Evolutionary conservation across 2,797 vertebrate species (phyloP), one percentile per base, ranked within the genome.

Genomic region (Eulemur mongoz): DNA sequence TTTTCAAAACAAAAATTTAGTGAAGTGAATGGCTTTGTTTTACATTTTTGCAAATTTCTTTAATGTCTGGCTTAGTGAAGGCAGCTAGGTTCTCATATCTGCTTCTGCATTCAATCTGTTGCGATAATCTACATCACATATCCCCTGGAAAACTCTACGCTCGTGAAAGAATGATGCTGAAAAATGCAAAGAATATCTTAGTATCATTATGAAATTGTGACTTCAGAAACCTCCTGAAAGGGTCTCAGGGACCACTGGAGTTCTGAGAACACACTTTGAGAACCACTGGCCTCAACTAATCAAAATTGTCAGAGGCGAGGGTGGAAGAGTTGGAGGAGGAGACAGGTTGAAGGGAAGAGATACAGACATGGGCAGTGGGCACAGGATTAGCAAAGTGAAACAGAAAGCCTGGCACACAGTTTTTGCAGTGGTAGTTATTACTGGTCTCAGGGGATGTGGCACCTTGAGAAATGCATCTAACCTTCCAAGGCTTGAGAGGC

Each of bases 1-100:
- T 76, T 92, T 67, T 40, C 15, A 43, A 78, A 78, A 32, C 40
- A 75, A 93, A 80, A 84, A 35, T 38, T 27, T 25, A 88, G 27
- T 73, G 69, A 63, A 50, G 59, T 63, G 32, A 70, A 30, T 57
- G 38, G 73, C 76, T 93, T 93, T 67, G n/a, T 88, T 84, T 76
- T 91, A 73, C 17, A 15, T 70, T 61, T 95, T 96, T 89, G 20
- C 20, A 75, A 32, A 76, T 89, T 48, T 94, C 75, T 80, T 75
- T 84, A 32, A 69, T 32, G 27, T 32, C 54, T 48, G 48, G 25
- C 91, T 89, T 69, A 35, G 50, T 35, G 72, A 78, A 73, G 15
- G 22, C 4, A 43, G 30, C 88, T 52, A 35, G 40, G 30, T 69
- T 96, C 76, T 76, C 35, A 14, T 22, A 48, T 52, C 30, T 75